Evolutionary conservation across 2,113 vertebrate genomes (phyloP).

Genomic region (Misgurnus mizolepis): DNA sequence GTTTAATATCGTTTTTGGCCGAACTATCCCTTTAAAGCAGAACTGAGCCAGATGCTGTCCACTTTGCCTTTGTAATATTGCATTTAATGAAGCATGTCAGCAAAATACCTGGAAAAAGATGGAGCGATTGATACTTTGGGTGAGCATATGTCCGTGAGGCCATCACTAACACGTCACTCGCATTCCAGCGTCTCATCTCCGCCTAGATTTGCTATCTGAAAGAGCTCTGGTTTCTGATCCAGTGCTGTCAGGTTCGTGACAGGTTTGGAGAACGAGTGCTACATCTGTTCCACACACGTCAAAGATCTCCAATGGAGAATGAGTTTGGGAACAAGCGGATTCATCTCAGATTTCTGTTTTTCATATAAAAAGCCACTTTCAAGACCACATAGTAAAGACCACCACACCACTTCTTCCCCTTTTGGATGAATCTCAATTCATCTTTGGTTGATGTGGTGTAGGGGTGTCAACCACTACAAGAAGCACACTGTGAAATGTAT

Average conservation of each 20-base stretch:
- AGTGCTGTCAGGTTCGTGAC: slow-evolving; percentile 15
- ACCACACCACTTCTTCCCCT: neutral
- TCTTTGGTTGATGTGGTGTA: neutral
- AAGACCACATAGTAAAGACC: neutral
- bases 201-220: slow-evolving; percentile 19
- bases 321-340: neutral
- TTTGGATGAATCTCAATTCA: neutral
- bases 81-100: neutral
- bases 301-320: slow-evolving; percentile 12
- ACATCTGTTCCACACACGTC: slow-evolving; percentile 18
- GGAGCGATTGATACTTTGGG: neutral
- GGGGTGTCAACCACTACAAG: neutral
- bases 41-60: neutral
- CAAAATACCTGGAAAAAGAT: slow-evolving; percentile 16
- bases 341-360: neutral
- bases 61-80: neutral
- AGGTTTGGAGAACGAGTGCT: neutral
- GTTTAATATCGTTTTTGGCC: no score
- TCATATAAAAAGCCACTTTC: neutral
- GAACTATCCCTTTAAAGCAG: no score
- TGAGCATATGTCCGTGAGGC: neutral
- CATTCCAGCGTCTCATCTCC: slow-evolving; percentile 30
- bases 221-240: slow-evolving; percentile 3
- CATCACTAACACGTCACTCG: neutral
- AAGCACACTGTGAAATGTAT: no score